Percentiles rank a stretch among this genome's conserved stretches.
Evolutionary conservation across 2,113 vertebrate species (phyloP).

Genomic region (Panurus biarmicus): DNA sequence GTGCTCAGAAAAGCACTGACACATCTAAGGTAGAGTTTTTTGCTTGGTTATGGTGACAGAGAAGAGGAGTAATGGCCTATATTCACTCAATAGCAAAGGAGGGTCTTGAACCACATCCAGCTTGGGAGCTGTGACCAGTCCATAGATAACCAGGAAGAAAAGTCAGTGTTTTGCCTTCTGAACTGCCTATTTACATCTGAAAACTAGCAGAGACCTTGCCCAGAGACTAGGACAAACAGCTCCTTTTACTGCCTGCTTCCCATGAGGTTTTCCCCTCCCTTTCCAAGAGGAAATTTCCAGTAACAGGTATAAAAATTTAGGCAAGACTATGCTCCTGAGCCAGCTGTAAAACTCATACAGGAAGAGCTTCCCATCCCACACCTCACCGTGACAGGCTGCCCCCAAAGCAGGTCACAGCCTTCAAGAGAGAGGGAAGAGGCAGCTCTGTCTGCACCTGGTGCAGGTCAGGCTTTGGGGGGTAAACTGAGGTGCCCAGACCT

Average conservation of each 20-base stretch:
- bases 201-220: neutral
- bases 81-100: neutral
- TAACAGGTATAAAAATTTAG: neutral
- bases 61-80: neutral
- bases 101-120: conserved; percentile 4
- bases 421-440: neutral
- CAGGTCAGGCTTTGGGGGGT: neutral
- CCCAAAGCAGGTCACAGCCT: neutral
- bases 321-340: neutral
- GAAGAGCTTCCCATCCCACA: neutral
- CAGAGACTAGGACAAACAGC: neutral
- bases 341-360: neutral
- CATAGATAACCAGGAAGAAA: conserved; percentile 11
- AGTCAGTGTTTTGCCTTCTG: neutral
- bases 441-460: neutral
- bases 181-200: conserved; percentile 33
- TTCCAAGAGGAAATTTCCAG: conserved; percentile 5
- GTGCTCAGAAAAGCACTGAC: neutral
- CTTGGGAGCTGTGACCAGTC: neutral
- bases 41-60: neutral
- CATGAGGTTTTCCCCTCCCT: neutral
- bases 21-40: neutral
- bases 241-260: conserved; percentile 8
- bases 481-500: neutral
- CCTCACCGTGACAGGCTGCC: neutral